Base-by-base conservation (phyloP, 92 coral and sea anemone species). In the Zoanthus solanderi region DNA sequence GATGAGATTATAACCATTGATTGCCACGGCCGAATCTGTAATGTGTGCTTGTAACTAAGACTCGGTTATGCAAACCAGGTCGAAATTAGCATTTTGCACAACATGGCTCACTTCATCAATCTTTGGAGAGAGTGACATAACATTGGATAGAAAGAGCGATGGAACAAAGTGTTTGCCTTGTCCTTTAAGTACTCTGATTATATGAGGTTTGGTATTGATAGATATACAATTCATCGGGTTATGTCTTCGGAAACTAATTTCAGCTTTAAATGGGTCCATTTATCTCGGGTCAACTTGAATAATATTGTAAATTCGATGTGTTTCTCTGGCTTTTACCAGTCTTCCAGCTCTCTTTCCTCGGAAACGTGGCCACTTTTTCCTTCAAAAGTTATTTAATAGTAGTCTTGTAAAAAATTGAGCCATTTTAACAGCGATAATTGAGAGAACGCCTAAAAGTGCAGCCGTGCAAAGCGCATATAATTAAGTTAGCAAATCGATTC, bases 41-140 rank as follows among this genome's bases (percentile, higher is more conserved):
- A 88, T 78, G 84, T 91, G 94, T 76, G 84, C 66, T 67, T 88
- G 89, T n/a, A 91, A 84, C 94, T 91, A 88, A 37, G 89, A 13
- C 72, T 87, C 91, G 29, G 91, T 90, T 54, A 90, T 90, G 93
- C 88, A 87, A 71, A 83, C 93, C 52, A 91, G 84, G 77, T 91
- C 91, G 78, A 75, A 88, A 88, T 91, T 87, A 67, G 93, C 93
- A 91, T 87, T 91, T 91, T 71, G 79, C 2, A 75, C 63, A 75
- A 75, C 79, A 50, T 75, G 79, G 78, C 58, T 75, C 11, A 75
- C 78, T 75, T 75, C 61, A 54, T 90, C 91, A 23, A 87, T 81
- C 77, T 90, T 90, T 60, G 86, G 87, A 42, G 90, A 76, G 9
- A 90, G 76, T n/a, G 92, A 90, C 87, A 90, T 90, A 47, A 72